Evolutionary conservation across 2,797 vertebrate species (phyloP), one percentile per base, ranked within the genome.

Genomic region (Sitta carolinensis): DNA sequence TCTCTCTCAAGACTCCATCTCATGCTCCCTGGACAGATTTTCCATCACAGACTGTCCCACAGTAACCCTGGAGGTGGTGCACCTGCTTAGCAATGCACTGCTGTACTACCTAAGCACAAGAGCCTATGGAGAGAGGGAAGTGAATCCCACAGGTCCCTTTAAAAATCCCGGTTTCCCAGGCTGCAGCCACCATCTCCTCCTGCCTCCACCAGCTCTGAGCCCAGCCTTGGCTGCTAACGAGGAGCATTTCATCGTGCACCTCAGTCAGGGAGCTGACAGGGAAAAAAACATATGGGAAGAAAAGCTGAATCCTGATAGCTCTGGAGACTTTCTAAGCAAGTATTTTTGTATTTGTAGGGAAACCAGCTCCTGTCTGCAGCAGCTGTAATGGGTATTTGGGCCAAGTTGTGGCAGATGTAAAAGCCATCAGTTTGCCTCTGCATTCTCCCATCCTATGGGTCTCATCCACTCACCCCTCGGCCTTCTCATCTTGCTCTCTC

Each of bases 81-180:
- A 23, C 32, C 62, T 58, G 32, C 23, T 85, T 10, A 50, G 38
- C 55, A n/a, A 11, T 4, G 18, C 23, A 30, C 15, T 0, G 0
- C 42, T 8, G 0, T 25, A 13, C 0, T 1, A 30, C 30, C 2
- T 1, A 20, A 5, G 22, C 11, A 3, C 3, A 5, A 15, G 15
- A 50, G 38, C 14, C 1, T 7, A 5, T 23, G 32, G 29, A 52
- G 32, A 54, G 12, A 48, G 38, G 20, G 13, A 61, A 19, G 11
- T 29, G 70, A 85, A 58, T 3, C 32, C 47, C 51, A 61, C 10
- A 9, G 38, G 18, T 13, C 2, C 1, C 42, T 32, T 23, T 42
- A 76, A 48, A 76, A 73, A 3, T 10, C 15, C 23, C 59, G 23
- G 15, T 10, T 30, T 64, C 58, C 54, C 50, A 45, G 42, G 11